Base-by-base conservation (phyloP, 1,140 invertebrate genomes). In the Cherax destructor region DNA sequence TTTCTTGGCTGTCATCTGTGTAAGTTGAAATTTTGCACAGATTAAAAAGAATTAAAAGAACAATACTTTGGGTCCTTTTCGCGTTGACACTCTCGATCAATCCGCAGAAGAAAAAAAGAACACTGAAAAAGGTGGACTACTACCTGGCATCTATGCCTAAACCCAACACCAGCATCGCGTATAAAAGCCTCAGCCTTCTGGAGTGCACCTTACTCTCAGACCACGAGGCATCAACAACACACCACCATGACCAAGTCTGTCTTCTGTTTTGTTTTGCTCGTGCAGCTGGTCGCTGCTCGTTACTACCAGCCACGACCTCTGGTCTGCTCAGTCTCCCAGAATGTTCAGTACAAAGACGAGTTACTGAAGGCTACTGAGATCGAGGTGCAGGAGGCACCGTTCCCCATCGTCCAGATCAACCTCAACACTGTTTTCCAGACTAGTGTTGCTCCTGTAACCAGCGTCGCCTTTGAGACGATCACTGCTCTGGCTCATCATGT, bases 251-350 rank as follows among this genome's bases (percentile, higher is more conserved):
- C 3, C 24, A 24, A 56, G n/a, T 18, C 21, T 47, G 47, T 79
- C 24, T 10, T 52, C 52, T 21, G 10, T 50, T n/a, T 74, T 13
- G 56, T n/a, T 1, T 0, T 76, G 47, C 11, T 87, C 41, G 69
- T 87, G 56, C 87, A 81, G 47, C 30, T 83, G 78, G 41, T 79
- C n/a, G 79, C 61, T 24, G 87, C 79, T 4, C 65, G 47, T 13
- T 89, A 83, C 79, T 89, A 89, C 77, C 52, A 89, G 69, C 47
- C 87, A 3, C 87, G 49, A 21, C 87, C 87, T 4, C 78, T 83
- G 0, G 11, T 83, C 56, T 89, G 87, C n/a, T 78, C 87, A 47
- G 79, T 89, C 30, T 50, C 47, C 4, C 61, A 49, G 61, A 52
- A 74, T 24, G 61, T 89, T 16, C n/a, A 83, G 61, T 56, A 83